These are phyloP conservation scores for Borostomias antarcticus DNA, from an alignment of 2,797 vertebrate genomes.

Conservation along the genomic window DNA sequence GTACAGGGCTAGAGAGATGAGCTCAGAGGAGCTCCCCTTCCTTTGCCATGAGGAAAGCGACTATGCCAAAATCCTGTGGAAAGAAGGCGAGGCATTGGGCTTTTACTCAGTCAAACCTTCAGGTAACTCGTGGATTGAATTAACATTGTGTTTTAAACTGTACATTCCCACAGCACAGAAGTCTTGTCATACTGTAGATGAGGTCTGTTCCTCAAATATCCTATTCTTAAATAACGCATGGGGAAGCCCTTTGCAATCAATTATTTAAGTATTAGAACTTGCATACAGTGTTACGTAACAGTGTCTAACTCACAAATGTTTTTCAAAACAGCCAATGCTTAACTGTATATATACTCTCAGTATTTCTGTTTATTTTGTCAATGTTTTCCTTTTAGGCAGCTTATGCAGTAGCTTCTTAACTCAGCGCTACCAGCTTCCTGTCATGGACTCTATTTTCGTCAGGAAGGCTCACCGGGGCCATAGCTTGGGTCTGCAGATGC, in stretches of 20 bases:
- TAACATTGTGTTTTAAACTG: no score
- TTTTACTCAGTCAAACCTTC: conserved; percentile 90
- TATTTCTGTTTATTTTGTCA: background rate
- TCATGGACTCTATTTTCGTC: conserved; percentile 89
- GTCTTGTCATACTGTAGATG: no score
- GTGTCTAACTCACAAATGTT: background rate
- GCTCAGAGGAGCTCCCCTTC: conserved; percentile 78
- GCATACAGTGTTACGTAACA: background rate
- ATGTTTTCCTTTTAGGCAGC: conserved; percentile 71
- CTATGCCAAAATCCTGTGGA: conserved; percentile 88
- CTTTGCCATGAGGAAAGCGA: conserved; percentile 84
- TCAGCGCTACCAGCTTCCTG: conserved; percentile 78
- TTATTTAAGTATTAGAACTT: no score
- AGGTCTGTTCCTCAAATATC: no score
- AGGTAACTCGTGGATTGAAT: no score
- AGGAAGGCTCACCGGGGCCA: conserved; percentile 77
- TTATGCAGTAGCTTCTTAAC: conserved; percentile 52
- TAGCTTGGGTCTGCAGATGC: conserved; percentile 80
- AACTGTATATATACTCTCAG: background rate
- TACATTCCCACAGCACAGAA: no score
- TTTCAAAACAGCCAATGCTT: background rate
- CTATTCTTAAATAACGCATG: background rate
- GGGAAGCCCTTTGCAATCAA: background rate
- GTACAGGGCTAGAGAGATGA: conserved; percentile 87
- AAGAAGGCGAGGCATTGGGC: conserved; percentile 86